Conservation (phyloP, 53 echinoderm and acorn worm species). For the Holothuria leucospilota region DNA sequence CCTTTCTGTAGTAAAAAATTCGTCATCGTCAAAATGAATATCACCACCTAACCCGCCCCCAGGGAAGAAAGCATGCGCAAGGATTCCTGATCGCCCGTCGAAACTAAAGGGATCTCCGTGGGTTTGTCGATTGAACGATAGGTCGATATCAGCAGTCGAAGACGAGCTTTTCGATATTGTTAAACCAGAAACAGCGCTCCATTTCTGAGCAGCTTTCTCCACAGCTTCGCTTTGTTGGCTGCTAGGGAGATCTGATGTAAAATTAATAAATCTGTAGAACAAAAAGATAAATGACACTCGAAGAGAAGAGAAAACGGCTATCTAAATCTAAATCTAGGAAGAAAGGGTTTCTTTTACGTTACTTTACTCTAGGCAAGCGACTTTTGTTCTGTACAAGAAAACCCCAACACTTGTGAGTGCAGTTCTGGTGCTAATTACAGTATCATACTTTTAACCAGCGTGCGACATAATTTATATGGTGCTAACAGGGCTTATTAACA, state of each 20-base stretch:
- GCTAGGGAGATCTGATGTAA: conserved; percentile 60
- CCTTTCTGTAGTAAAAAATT: background rate
- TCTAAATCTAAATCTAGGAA: too few species aligned
- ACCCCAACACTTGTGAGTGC: too few species aligned
- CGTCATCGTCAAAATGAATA: conserved; percentile 39
- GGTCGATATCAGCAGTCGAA: background rate
- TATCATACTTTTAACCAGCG: too few species aligned
- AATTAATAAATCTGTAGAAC: conserved; percentile 55
- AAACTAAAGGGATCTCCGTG: conserved; percentile 9
- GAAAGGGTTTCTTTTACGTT: too few species aligned
- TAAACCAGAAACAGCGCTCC: conserved; percentile 23
- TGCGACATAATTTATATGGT: too few species aligned
- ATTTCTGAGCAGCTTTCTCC: conserved; percentile 39
- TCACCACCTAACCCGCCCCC: conserved; percentile 5
- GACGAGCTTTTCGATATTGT: background rate
- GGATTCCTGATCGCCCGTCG: conserved; percentile 13
- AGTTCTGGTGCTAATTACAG: too few species aligned
- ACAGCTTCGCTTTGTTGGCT: conserved; percentile 49
- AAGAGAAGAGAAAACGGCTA: too few species aligned
- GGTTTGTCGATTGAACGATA: background rate
- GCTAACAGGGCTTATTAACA: too few species aligned
- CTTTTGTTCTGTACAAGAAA: too few species aligned
- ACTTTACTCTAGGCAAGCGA: too few species aligned
- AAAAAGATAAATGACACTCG: too few species aligned
- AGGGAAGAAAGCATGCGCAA: conserved; percentile 33